Percentiles rank a stretch among this genome's conserved stretches.
These are phyloP conservation scores for Muscina levida DNA, from an alignment of 2,888 invertebrate genomes.

Conservation along the genomic window DNA sequence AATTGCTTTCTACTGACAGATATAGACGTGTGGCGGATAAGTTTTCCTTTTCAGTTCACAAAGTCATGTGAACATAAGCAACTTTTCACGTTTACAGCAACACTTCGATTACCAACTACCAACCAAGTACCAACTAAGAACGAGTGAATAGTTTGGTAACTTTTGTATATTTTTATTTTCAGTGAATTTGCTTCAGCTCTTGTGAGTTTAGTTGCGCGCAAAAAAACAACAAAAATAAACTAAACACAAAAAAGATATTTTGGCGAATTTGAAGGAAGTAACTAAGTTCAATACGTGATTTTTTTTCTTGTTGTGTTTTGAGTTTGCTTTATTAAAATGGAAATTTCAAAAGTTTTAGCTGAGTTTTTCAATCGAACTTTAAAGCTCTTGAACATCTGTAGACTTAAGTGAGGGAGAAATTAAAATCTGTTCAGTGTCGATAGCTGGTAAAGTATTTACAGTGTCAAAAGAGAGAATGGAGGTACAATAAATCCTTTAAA, in stretches of 20 bases:
- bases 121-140: conserved; percentile 25
- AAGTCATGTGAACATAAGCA: conserved; percentile 46
- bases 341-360: conserved; percentile 52
- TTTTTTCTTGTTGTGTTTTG: conserved; percentile 36
- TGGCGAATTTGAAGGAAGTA: conserved; percentile 48
- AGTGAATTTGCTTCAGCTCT: conserved; percentile 33
- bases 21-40: conserved; percentile 54
- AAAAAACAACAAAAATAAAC: conserved; percentile 23
- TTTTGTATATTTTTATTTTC: conserved; percentile 15
- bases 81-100: conserved; percentile 47
- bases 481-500: too few relatives aligned
- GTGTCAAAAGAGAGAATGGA: too few relatives aligned
- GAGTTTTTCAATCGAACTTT: conserved; percentile 45
- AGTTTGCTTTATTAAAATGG: background rate
- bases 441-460: too few relatives aligned
- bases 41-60: conserved; percentile 52
- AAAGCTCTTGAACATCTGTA: conserved; percentile 7
- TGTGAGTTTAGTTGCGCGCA: conserved; percentile 8
- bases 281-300: conserved; percentile 41
- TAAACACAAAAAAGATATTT: conserved; percentile 43
- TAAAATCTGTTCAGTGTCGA: background rate
- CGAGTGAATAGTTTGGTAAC: conserved; percentile 33
- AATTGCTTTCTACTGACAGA: conserved; percentile 50
- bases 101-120: conserved; percentile 2
- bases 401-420: too few relatives aligned